Conservation (phyloP, 2,888 invertebrate species). For the Smittia aterrima region DNA sequence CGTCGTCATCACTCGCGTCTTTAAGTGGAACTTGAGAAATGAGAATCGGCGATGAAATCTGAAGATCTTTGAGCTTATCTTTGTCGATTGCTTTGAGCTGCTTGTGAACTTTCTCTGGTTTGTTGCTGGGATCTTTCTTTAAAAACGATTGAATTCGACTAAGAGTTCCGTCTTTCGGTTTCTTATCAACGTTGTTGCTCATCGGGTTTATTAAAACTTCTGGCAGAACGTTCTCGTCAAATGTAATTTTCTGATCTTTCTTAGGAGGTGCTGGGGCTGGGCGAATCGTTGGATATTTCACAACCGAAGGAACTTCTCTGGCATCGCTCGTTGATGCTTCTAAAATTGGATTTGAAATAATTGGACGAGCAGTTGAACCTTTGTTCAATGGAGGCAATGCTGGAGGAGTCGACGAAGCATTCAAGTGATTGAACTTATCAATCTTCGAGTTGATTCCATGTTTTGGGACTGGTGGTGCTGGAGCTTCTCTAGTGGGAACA, state of each 20-base stretch:
- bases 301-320: slow-evolving; percentile 65
- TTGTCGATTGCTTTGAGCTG: slow-evolving; percentile 68
- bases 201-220: slow-evolving; percentile 37
- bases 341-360: slow-evolving; percentile 78
- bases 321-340: slow-evolving; percentile 79
- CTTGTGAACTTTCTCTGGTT: slow-evolving; percentile 54
- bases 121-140: slow-evolving; percentile 57
- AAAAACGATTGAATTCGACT: slow-evolving; percentile 75
- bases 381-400: slow-evolving; percentile 65
- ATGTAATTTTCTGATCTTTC: slow-evolving; percentile 48
- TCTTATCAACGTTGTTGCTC: slow-evolving; percentile 48
- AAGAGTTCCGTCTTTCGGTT: slow-evolving; percentile 62
- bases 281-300: slow-evolving; percentile 59
- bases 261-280: slow-evolving; percentile 61
- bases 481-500: slow-evolving; percentile 59
- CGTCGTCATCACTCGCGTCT: slow-evolving; percentile 58
- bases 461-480: slow-evolving; percentile 59
- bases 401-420: slow-evolving; percentile 51
- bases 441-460: slow-evolving; percentile 49
- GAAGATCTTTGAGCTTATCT: slow-evolving; percentile 68
- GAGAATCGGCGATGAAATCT: slow-evolving; percentile 81
- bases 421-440: slow-evolving; percentile 45
- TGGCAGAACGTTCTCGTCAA: neutral
- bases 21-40: slow-evolving; percentile 48
- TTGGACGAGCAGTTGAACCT: slow-evolving; percentile 64